Evolutionary conservation across 2,888 invertebrate species (phyloP).

Genomic region (Pocota personata): DNA sequence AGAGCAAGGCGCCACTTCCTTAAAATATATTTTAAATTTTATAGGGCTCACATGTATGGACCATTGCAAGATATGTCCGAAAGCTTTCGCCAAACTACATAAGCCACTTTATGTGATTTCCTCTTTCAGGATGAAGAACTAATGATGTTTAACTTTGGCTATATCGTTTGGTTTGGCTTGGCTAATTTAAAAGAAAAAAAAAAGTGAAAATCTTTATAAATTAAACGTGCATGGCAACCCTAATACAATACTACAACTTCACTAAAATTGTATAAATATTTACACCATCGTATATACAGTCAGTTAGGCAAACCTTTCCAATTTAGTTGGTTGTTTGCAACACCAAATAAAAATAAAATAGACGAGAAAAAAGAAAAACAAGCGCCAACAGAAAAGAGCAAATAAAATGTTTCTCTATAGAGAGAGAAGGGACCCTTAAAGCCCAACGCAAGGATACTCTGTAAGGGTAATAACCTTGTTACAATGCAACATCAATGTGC

Average conservation of each 20-base stretch:
- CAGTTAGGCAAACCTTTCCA: constrained; percentile 59
- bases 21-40: no score
- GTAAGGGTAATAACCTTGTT: constrained; percentile 44
- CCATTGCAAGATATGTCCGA: no score
- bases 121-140: no score
- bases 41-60: no score
- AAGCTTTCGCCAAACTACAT: no score
- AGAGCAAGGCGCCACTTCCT: no score
- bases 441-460: constrained; percentile 13
- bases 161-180: no score
- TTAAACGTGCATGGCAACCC: constrained; percentile 21
- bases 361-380: constrained; percentile 5
- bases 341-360: constrained; percentile 26
- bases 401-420: constrained; percentile 28
- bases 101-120: no score
- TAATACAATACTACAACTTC: constrained; percentile 7
- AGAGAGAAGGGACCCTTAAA: neutral
- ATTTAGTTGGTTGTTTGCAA: constrained; percentile 50
- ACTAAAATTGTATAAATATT: constrained; percentile 39
- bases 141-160: no score
- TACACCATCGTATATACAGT: constrained; percentile 7
- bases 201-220: no score
- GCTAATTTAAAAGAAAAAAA: no score
- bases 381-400: constrained; percentile 32
- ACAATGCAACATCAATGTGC: constrained; percentile 41